These are phyloP conservation scores for Gryllus bimaculatus DNA, from an alignment of 1,140 invertebrate species.

Conservation along the genomic window DNA sequence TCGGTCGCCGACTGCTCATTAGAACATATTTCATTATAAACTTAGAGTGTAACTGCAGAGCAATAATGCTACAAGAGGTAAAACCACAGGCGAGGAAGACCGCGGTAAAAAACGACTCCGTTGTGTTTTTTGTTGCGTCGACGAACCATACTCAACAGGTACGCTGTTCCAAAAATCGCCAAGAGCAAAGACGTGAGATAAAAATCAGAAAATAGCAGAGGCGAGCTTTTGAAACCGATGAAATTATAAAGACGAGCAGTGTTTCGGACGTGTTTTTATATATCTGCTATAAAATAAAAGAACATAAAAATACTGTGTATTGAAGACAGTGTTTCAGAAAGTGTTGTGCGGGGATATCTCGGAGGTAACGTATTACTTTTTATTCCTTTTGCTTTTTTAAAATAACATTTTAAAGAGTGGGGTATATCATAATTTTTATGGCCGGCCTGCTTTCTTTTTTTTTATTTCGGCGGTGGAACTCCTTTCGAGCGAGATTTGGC, in stretches of 20 bases:
- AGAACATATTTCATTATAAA: slow-evolving; percentile 2
- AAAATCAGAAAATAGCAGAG: slow-evolving; percentile 18
- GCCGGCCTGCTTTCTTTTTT: not conserved
- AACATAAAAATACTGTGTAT: slow-evolving; percentile 6
- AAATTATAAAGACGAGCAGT: slow-evolving; percentile 13
- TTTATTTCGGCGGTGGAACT: not conserved
- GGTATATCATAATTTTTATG: slow-evolving; percentile 14
- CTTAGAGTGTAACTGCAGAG: not conserved
- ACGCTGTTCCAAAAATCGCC: not conserved
- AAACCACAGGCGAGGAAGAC: not conserved
- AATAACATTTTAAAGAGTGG: not conserved
- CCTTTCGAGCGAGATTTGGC: slow-evolving; percentile 8
- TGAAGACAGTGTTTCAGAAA: not conserved
- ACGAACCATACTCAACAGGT: slow-evolving; percentile 10
- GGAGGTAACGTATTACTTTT: not conserved
- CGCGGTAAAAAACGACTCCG: not conserved
- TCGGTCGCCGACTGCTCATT: not conserved
- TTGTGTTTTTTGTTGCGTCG: not conserved
- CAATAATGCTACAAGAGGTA: not conserved
- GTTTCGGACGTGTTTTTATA: not conserved
- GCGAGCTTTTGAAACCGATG: slow-evolving; percentile 6
- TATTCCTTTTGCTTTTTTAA: not conserved
- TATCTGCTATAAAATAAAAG: slow-evolving; percentile 13
- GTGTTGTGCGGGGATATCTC: not conserved
- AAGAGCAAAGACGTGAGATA: slow-evolving; percentile 5